Conservation (phyloP, 2,113 vertebrate species). For the Zapus hudsonius region DNA sequence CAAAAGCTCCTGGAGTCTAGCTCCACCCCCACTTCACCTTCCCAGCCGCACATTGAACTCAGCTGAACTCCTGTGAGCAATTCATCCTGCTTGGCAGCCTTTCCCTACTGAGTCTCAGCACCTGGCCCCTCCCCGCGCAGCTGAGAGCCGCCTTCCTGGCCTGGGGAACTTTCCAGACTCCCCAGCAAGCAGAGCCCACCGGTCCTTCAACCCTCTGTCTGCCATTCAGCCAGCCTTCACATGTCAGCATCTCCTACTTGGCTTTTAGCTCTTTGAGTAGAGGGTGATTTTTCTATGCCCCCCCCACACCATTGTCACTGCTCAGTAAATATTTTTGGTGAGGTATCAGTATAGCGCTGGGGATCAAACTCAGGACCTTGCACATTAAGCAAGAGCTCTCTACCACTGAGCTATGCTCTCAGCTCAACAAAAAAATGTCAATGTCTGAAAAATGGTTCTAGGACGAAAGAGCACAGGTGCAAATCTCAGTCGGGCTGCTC, state of each 20-base stretch:
- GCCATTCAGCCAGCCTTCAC: neutral
- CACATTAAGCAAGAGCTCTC: neutral
- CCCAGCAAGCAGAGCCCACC: neutral
- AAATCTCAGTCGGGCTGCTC: neutral
- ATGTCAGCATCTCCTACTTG: neutral
- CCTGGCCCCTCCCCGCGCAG: neutral
- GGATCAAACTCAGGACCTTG: neutral
- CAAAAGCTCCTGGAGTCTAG: neutral
- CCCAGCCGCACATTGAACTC: neutral
- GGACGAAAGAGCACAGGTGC: slow-evolving; percentile 1
- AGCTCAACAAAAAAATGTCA: neutral
- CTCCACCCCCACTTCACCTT: neutral
- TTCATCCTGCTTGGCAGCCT: neutral
- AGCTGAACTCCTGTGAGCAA: neutral
- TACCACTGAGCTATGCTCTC: neutral
- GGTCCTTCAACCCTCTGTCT: neutral
- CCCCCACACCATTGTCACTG: neutral
- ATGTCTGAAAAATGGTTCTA: slow-evolving; percentile 26
- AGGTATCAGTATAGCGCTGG: neutral
- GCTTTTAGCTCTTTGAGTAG: neutral
- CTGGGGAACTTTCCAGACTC: too few relatives aligned
- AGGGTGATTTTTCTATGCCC: neutral
- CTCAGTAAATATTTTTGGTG: neutral
- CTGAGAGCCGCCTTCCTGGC: neutral
- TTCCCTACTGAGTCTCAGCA: rapidly evolving